Evolutionary conservation across 2,113 vertebrate species (phyloP).

Genomic region (Aptenodytes patagonicus): DNA sequence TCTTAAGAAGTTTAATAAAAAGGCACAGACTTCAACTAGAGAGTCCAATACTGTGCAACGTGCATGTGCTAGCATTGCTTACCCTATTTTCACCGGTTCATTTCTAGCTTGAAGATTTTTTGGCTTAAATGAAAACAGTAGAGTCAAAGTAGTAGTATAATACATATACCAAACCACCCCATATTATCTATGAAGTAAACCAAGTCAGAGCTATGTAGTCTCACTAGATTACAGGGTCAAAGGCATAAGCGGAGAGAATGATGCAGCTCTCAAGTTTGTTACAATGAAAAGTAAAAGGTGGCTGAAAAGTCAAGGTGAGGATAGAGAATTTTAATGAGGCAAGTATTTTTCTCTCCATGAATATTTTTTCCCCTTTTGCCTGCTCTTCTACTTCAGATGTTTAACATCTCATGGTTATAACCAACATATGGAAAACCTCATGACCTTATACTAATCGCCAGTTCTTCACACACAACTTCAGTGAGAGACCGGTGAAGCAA

Average conservation of each 20-base stretch:
- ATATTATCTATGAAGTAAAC: not conserved
- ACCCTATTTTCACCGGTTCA: not conserved
- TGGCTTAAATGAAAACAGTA: not conserved
- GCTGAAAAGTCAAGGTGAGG: not conserved
- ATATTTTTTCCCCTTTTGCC: not conserved
- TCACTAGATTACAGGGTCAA: not conserved
- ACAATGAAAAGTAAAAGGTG: not conserved
- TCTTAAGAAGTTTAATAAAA: not conserved
- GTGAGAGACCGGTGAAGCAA: not conserved
- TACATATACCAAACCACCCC: not conserved
- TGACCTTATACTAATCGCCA: not conserved
- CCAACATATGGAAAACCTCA: not conserved
- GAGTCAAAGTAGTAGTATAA: not conserved
- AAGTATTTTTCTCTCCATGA: not conserved
- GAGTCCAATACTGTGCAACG: not conserved
- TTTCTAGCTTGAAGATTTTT: not conserved
- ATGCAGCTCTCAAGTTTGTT: not conserved
- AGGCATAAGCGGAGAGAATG: not conserved
- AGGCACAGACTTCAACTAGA: no score
- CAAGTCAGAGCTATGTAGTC: not conserved
- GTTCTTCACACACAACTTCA: not conserved
- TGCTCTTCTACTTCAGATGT: not conserved
- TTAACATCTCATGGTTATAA: not conserved
- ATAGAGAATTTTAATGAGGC: not conserved
- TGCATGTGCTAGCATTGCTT: not conserved